These are phyloP conservation scores for Cephalopterus ornatus DNA, from an alignment of 2,113 vertebrate species.

Conservation along the genomic window DNA sequence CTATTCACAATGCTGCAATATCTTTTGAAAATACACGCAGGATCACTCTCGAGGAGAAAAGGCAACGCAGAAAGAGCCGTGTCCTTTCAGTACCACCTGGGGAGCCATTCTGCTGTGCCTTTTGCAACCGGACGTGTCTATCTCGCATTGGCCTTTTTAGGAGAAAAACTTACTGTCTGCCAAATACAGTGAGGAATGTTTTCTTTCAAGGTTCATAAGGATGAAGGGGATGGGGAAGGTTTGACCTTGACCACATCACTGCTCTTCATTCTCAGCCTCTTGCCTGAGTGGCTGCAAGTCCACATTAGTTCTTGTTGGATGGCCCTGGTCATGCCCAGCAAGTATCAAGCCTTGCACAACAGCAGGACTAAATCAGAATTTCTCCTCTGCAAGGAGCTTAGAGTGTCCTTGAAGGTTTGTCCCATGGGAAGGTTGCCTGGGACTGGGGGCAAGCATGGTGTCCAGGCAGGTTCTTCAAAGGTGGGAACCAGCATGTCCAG, in stretches of 20 bases:
- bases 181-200: background rate
- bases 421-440: background rate
- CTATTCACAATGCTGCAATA: too few relatives aligned
- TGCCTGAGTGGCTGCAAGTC: background rate
- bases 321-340: background rate
- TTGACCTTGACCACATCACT: background rate
- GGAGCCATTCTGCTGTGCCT: too few relatives aligned
- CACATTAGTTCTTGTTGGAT: background rate
- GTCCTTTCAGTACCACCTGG: too few relatives aligned
- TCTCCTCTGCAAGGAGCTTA: background rate
- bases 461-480: background rate
- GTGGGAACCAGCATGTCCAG: background rate
- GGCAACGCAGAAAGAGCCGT: too few relatives aligned
- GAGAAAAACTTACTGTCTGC: background rate
- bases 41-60: too few relatives aligned
- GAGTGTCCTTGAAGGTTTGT: accelerated
- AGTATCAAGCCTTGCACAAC: background rate
- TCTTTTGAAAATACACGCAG: too few relatives aligned
- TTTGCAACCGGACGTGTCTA: too few relatives aligned
- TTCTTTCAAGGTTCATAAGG: background rate
- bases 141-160: too few relatives aligned
- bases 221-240: background rate
- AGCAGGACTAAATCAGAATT: background rate
- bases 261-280: background rate
- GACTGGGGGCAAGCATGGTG: accelerated